Percentiles rank a stretch among this genome's conserved stretches.
phyloP scores from a whole-genome alignment of 2,888 invertebrate species.

The Sclerodermus sp. region DNA sequence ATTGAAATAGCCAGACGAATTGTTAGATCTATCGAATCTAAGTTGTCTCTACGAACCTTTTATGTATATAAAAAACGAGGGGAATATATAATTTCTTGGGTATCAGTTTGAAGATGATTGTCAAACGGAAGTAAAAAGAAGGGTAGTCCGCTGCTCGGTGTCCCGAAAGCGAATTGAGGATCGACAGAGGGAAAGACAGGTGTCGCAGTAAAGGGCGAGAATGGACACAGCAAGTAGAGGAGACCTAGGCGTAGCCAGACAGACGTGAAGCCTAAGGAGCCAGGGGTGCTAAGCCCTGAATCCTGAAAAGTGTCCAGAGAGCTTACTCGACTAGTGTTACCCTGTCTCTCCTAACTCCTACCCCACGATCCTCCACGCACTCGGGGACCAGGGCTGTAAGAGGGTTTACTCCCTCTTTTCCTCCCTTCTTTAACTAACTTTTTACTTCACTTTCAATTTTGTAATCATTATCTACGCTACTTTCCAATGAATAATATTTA shows the following conservation, averaged over 20 bases:
- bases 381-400: constrained; percentile 23
- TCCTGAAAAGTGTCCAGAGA: constrained; percentile 49
- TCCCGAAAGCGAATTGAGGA: not conserved
- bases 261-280: constrained; percentile 36
- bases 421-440: constrained; percentile 7
- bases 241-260: constrained; percentile 35
- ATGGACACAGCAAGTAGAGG: constrained; percentile 30
- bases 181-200: not conserved
- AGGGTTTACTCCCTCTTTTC: constrained; percentile 18
- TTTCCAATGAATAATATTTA: too few species aligned
- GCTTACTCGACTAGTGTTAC: constrained; percentile 58
- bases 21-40: too few species aligned
- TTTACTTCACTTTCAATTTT: constrained; percentile 14
- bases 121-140: not conserved
- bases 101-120: not conserved
- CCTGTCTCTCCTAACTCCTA: constrained; percentile 22
- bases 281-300: constrained; percentile 53
- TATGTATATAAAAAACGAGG: too few species aligned
- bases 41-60: too few species aligned
- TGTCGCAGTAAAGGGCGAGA: not conserved
- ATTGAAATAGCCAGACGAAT: too few species aligned
- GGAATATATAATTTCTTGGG: too few species aligned
- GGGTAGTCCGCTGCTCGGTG: not conserved
- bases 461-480: too few species aligned
- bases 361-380: constrained; percentile 15